These are phyloP conservation scores for Sylvia borin DNA, from an alignment of 2,797 vertebrate genomes.

Conservation along the genomic window DNA sequence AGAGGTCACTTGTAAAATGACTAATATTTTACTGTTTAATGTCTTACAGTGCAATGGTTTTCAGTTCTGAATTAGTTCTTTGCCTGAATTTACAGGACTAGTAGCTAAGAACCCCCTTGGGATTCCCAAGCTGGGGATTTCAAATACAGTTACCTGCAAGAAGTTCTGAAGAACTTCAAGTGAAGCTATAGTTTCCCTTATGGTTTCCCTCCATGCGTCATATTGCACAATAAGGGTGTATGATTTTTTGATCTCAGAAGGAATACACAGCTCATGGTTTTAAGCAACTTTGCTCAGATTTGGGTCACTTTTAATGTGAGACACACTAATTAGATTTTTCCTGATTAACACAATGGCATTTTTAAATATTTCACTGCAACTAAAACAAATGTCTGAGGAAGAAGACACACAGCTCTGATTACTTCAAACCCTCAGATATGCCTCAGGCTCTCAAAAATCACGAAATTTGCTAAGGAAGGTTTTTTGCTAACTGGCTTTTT, in stretches of 20 bases:
- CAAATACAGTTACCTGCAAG: not conserved
- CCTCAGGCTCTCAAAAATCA: not conserved
- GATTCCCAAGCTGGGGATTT: slow-evolving; percentile 32
- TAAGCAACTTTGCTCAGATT: not conserved
- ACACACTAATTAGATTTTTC: not conserved
- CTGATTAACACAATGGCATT: not conserved
- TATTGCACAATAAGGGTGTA: not conserved
- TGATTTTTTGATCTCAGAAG: not conserved
- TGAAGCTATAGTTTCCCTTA: not conserved
- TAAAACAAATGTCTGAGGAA: not conserved
- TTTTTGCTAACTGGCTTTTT: not conserved
- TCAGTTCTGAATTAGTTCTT: not conserved
- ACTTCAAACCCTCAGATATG: not conserved
- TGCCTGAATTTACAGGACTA: not conserved
- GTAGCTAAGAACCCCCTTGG: slow-evolving; percentile 5
- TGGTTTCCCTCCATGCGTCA: not conserved
- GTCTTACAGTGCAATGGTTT: not conserved
- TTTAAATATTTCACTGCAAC: not conserved
- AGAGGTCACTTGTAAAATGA: not conserved
- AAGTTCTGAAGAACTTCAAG: not conserved
- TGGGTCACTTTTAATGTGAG: not conserved
- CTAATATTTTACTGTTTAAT: not conserved
- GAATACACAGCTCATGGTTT: not conserved
- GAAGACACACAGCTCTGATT: not conserved
- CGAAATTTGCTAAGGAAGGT: not conserved